Evolutionary conservation across 2,113 vertebrate genomes (phyloP).

Genomic region (Pygoscelis adeliae): DNA sequence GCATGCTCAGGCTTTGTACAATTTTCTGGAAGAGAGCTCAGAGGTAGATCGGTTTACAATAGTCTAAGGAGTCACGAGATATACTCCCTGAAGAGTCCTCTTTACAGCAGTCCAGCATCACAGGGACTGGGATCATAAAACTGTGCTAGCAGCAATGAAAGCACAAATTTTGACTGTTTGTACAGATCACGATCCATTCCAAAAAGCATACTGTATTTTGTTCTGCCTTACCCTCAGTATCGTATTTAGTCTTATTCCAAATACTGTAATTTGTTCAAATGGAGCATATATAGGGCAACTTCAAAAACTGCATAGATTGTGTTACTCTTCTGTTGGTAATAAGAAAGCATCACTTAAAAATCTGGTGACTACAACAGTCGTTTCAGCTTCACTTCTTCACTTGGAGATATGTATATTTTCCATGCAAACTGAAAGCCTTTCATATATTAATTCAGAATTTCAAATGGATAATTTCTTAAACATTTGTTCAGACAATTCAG

Average conservation of each 20-base stretch:
- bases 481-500: background rate
- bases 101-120: background rate
- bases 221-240: background rate
- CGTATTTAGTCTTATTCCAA: background rate
- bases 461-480: background rate
- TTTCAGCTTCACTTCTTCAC: conserved; percentile 17
- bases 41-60: background rate
- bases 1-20: background rate
- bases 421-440: background rate
- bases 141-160: background rate
- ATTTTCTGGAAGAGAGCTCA: background rate
- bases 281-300: background rate
- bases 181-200: background rate
- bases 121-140: background rate
- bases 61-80: background rate
- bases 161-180: background rate
- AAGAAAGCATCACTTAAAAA: conserved; percentile 1
- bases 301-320: background rate
- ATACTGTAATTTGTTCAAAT: background rate
- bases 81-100: background rate
- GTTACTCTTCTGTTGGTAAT: conserved; percentile 1
- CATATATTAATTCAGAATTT: background rate
- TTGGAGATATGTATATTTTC: background rate
- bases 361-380: background rate
- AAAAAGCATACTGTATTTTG: background rate